Evolutionary conservation across 2,797 vertebrate genomes (phyloP).

Genomic region (Lepus oiostolus): DNA sequence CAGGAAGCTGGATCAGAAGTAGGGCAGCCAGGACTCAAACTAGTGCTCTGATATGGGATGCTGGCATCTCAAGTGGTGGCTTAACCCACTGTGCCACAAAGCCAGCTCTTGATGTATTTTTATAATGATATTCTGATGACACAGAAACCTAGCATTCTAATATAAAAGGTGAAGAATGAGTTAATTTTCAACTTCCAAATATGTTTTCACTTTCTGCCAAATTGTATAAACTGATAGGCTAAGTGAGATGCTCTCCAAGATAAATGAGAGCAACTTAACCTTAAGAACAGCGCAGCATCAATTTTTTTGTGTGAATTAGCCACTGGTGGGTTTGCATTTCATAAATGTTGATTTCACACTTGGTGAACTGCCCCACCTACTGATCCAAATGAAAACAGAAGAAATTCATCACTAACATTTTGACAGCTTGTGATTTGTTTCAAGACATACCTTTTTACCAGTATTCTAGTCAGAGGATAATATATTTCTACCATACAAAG

Average conservation of each 20-base stretch:
- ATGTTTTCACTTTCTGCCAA: conserved; percentile 57
- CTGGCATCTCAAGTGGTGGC: too few relatives aligned
- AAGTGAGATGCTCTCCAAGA: conserved; percentile 65
- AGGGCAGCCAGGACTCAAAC: too few relatives aligned
- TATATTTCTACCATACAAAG: background rate
- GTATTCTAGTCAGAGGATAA: conserved; percentile 21
- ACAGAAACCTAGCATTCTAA: conserved; percentile 30
- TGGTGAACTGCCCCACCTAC: conserved; percentile 65
- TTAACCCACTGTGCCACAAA: too few relatives aligned
- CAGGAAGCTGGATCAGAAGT: too few relatives aligned
- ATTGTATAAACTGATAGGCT: conserved; percentile 57
- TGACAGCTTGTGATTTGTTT: conserved; percentile 54
- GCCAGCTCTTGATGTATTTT: background rate
- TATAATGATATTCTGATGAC: background rate
- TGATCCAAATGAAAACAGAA: conserved; percentile 68
- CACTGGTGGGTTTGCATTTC: conserved; percentile 59
- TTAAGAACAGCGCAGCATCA: conserved; percentile 63
- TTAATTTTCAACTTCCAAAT: conserved; percentile 55
- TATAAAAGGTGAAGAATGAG: background rate
- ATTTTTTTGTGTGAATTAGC: conserved; percentile 72
- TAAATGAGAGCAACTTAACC: conserved; percentile 69
- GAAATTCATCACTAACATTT: conserved; percentile 53
- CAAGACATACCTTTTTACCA: conserved; percentile 8
- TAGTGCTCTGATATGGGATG: too few relatives aligned
- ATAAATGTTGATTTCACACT: conserved; percentile 68